phyloP scores from a whole-genome alignment of 2,888 invertebrate species.

The Pheosia tremula region DNA sequence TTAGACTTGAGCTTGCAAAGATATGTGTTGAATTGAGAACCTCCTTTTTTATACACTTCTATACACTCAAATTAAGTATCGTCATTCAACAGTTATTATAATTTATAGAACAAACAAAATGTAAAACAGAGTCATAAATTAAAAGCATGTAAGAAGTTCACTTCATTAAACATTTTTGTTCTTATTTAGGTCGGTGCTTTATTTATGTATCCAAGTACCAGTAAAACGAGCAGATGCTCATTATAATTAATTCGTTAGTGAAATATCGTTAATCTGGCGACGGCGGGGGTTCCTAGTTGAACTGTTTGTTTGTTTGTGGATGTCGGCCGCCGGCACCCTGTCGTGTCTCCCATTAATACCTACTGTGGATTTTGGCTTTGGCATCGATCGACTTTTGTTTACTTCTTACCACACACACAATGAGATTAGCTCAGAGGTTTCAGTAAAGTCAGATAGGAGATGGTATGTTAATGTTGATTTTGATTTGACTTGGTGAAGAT shows the following conservation, averaged over 20 bases:
- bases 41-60: too few relatives aligned
- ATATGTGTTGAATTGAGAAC: too few relatives aligned
- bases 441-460: too few relatives aligned
- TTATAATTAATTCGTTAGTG: slow-evolving; percentile 63
- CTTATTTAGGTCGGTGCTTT: neutral
- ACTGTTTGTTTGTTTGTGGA: slow-evolving; percentile 27
- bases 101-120: slow-evolving; percentile 1
- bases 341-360: slow-evolving; percentile 45
- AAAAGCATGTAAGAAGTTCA: neutral
- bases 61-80: too few relatives aligned
- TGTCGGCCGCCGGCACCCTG: slow-evolving; percentile 53
- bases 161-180: slow-evolving; percentile 1
- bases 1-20: too few relatives aligned
- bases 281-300: slow-evolving; percentile 41
- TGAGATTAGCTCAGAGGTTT: neutral
- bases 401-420: neutral
- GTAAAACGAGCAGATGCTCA: slow-evolving; percentile 23
- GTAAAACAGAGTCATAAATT: neutral
- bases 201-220: slow-evolving; percentile 5
- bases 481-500: too few relatives aligned
- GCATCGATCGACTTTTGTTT: slow-evolving; percentile 15
- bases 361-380: slow-evolving; percentile 26
- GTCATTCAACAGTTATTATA: neutral
- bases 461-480: too few relatives aligned
- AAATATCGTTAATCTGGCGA: slow-evolving; percentile 50